Percentiles rank a stretch among this genome's conserved stretches.
phyloP scores from a whole-genome alignment of 2,797 vertebrate species.

The Odontamblyopus lacepedii region DNA sequence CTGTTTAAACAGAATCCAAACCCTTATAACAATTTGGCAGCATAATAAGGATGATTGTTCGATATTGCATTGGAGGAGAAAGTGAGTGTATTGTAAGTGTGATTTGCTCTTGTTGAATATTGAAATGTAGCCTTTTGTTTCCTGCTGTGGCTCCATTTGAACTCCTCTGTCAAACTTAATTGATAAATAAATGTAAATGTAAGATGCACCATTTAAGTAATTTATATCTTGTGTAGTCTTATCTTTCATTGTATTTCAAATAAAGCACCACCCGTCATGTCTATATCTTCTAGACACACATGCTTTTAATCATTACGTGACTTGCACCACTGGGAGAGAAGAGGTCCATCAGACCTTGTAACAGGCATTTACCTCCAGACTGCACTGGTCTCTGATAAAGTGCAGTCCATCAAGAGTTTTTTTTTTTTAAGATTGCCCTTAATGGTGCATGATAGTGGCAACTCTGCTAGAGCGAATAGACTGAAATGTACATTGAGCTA shows the following conservation, averaged over 20 bases:
- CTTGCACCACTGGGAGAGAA: conserved; percentile 58
- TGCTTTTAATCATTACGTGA: conserved; percentile 51
- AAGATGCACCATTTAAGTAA: not conserved
- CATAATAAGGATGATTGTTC: not conserved
- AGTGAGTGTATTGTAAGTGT: not conserved
- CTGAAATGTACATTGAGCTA: conserved; percentile 58
- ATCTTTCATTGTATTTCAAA: conserved; percentile 35
- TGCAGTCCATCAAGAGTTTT: conserved; percentile 40
- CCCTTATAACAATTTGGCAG: not conserved
- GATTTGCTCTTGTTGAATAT: not conserved
- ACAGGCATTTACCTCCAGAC: conserved; percentile 65
- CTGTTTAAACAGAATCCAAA: not conserved
- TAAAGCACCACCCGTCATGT: conserved; percentile 19
- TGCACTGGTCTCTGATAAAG: conserved; percentile 61
- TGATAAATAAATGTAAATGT: not conserved
- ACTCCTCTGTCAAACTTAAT: not conserved
- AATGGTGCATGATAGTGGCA: conserved; percentile 46
- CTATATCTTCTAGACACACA: conserved; percentile 21
- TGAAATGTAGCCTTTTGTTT: not conserved
- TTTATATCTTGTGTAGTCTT: not conserved
- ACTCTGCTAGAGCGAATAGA: conserved; percentile 43
- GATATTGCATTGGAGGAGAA: not conserved
- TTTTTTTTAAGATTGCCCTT: conserved; percentile 65
- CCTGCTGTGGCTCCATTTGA: not conserved
- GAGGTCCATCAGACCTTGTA: conserved; percentile 56